Base-by-base conservation (phyloP, 2,888 invertebrate genomes). In the Merodon equestris region DNA sequence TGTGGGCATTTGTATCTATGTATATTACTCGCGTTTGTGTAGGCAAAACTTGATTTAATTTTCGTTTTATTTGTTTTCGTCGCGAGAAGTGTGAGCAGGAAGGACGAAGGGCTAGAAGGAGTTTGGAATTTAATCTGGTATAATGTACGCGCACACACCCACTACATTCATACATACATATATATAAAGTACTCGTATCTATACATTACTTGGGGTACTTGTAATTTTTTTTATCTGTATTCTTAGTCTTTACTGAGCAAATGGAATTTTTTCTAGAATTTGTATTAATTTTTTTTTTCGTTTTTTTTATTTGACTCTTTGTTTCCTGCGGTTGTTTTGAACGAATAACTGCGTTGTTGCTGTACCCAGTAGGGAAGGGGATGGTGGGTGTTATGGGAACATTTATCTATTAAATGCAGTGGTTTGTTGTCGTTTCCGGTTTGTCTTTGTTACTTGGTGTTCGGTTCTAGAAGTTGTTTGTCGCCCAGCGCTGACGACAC, bases 361-460 rank as follows among this genome's bases (percentile, higher is more conserved):
- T 45, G 17, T 48, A 27, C 2, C 27, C 27, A 27, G 27, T 27
- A 27, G 27, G n/a, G n/a, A 27, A 4, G 27, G 27, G 27, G 27
- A 27, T 56, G 54, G 40, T 38, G 7, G 14, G 42, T 14, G 44
- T 56, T 44, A 54, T 71, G 70, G 56, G 72, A 58, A 64, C 64
- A 42, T 74, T 79, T 74, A 79, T 79, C 74, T 79, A 70, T 38
- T 70, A 73, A 79, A 79, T 79, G 79, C 73, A 66, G 64, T 56
- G 54, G 50, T 79, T 64, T 73, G 77, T 63, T 73, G 79, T 45
- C 60, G 56, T 74, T 64, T 74, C 51, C 74, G 72, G 48, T 74
- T 73, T 56, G 73, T 73, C 44, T 73, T 79, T 54, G 56, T 73
- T 60, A 13, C 7, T 63, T 72, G 79, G 79, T 79, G 79, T 79